A percentile compares a stretch with the other conserved stretches of the same genome.
Evolutionary conservation across 2,113 vertebrate genomes (phyloP).

Genomic region (Chiloscyllium plagiosum): DNA sequence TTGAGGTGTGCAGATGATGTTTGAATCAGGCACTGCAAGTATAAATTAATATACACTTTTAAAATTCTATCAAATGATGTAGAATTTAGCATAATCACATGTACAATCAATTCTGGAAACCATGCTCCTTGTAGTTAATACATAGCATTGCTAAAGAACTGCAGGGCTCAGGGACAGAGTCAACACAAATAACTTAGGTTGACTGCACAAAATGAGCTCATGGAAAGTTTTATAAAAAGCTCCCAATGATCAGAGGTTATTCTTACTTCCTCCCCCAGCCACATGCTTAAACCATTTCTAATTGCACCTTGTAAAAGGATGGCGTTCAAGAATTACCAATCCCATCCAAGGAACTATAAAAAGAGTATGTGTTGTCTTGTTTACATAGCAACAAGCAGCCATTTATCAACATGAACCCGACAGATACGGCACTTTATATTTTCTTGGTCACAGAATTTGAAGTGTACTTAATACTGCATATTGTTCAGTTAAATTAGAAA

Average conservation of each 20-base stretch:
- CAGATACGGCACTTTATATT: not conserved
- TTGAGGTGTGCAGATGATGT: not conserved
- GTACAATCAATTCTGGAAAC: not conserved
- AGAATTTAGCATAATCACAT: constrained; percentile 1
- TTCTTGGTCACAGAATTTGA: constrained; percentile 21
- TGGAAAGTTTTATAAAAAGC: constrained; percentile 53
- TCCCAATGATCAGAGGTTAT: constrained; percentile 54
- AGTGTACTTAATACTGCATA: not conserved
- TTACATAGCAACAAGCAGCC: constrained; percentile 30
- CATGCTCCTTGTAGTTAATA: not conserved
- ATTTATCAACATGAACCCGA: constrained; percentile 11
- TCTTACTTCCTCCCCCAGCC: constrained; percentile 49
- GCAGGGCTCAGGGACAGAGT: not conserved
- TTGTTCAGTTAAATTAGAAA: not conserved
- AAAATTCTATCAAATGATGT: not conserved
- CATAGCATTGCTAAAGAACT: not conserved
- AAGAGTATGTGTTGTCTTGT: constrained; percentile 6
- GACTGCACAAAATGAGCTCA: constrained; percentile 51
- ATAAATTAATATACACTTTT: not conserved
- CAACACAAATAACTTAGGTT: constrained; percentile 47
- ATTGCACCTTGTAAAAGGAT: constrained; percentile 39
- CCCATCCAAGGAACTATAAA: not conserved
- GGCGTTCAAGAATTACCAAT: constrained; percentile 46
- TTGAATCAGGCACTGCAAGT: not conserved
- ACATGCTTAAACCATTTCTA: constrained; percentile 20